Evolutionary conservation across 2,113 vertebrate species (phyloP).

Genomic region (Spizaetus ornatus): DNA sequence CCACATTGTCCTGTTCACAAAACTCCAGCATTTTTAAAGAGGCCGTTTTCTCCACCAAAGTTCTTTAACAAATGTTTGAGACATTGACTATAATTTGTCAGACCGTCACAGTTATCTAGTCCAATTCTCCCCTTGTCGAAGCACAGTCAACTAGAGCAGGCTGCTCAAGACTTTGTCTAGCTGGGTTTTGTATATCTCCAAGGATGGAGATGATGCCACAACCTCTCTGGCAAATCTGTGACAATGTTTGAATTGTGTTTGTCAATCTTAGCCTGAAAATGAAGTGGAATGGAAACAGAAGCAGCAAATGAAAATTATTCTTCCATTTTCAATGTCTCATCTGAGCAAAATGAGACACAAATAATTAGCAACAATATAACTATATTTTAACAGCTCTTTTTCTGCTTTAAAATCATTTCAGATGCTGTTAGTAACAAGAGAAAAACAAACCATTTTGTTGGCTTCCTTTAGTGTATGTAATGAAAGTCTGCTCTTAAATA

Average conservation of each 20-base stretch:
- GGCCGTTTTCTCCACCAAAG: too few species aligned
- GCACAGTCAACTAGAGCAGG: neutral
- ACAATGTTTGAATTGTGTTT: neutral
- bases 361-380: neutral
- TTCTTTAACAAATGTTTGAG: too few species aligned
- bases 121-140: neutral
- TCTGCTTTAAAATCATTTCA: neutral
- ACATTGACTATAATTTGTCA: too few species aligned
- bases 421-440: neutral
- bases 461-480: neutral
- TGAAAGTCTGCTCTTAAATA: neutral
- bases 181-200: neutral
- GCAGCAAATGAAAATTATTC: neutral
- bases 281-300: neutral
- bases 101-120: neutral
- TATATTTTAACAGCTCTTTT: neutral
- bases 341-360: neutral
- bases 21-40: too few species aligned
- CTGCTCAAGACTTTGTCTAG: neutral
- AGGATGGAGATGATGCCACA: neutral
- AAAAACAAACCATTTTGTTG: neutral
- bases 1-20: too few species aligned
- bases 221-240: neutral
- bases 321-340: neutral
- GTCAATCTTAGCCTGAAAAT: neutral